Conservation (phyloP, 2,113 vertebrate genomes). For the Pluvianellus socialis region DNA sequence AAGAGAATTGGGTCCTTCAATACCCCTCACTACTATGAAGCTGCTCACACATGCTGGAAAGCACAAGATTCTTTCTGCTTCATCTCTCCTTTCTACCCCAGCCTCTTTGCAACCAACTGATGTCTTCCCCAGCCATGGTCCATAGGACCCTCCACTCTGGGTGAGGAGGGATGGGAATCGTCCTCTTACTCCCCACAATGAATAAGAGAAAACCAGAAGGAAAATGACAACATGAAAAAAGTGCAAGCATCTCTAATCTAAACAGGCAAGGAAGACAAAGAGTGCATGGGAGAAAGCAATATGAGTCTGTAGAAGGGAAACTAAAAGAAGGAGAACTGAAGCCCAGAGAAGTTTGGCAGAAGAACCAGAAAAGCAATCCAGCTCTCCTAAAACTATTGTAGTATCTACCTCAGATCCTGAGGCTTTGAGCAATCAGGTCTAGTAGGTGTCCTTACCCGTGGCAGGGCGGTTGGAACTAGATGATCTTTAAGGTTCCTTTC, state of each 20-base stretch:
- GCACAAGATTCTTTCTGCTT: neutral
- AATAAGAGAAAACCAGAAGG: neutral
- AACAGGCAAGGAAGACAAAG: neutral
- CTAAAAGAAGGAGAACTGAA: neutral
- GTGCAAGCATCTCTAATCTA: neutral
- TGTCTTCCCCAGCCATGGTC: neutral
- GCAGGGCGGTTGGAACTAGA: no score
- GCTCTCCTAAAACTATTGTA: neutral
- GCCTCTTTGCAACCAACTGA: neutral
- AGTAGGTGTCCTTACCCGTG: no score
- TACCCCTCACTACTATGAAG: neutral
- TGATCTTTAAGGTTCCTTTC: no score
- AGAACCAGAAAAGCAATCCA: neutral
- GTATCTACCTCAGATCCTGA: neutral
- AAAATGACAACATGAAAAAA: neutral
- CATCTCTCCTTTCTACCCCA: neutral
- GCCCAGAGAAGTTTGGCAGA: neutral
- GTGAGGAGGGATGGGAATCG: rapidly evolving
- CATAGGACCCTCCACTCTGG: neutral
- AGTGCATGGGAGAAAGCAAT: neutral
- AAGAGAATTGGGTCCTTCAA: neutral
- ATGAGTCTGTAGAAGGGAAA: neutral
- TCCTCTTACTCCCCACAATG: neutral
- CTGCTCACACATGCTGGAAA: neutral
- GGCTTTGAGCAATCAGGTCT: no score